Evolutionary conservation across 2,113 vertebrate genomes (phyloP).

Genomic region (Megaptera novaeangliae): DNA sequence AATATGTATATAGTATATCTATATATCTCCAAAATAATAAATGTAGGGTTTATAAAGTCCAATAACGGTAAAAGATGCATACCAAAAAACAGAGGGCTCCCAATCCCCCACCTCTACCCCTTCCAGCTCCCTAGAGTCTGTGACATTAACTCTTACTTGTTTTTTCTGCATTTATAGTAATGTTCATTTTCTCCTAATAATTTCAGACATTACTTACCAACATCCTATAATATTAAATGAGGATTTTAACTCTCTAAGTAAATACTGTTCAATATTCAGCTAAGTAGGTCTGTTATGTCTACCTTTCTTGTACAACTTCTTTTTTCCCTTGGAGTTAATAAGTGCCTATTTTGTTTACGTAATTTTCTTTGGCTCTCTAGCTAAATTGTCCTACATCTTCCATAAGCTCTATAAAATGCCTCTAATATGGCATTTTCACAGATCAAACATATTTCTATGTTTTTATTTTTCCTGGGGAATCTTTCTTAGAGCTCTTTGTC

Average conservation of each 20-base stretch:
- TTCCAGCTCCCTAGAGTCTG: not conserved
- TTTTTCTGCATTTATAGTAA: not conserved
- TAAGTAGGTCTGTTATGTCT: not conserved
- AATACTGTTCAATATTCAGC: not conserved
- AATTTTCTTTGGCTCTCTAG: not conserved
- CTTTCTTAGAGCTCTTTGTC: not conserved
- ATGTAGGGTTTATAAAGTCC: not conserved
- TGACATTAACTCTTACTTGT: not conserved
- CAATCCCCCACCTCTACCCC: not conserved
- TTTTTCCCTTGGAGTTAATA: not conserved
- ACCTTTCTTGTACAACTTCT: not conserved
- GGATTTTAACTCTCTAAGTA: not conserved
- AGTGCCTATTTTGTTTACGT: not conserved
- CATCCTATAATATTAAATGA: not conserved
- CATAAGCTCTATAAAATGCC: not conserved
- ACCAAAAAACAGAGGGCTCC: not conserved
- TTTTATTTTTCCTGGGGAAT: not conserved
- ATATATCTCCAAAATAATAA: not conserved
- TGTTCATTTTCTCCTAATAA: not conserved
- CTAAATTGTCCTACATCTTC: not conserved
- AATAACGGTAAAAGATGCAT: not conserved
- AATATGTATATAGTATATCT: not conserved
- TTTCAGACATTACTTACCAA: not conserved
- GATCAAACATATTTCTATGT: not conserved
- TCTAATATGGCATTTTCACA: not conserved